These are phyloP conservation scores for Phyllopteryx taeniolatus DNA, from an alignment of 2,113 vertebrate species.

Conservation along the genomic window DNA sequence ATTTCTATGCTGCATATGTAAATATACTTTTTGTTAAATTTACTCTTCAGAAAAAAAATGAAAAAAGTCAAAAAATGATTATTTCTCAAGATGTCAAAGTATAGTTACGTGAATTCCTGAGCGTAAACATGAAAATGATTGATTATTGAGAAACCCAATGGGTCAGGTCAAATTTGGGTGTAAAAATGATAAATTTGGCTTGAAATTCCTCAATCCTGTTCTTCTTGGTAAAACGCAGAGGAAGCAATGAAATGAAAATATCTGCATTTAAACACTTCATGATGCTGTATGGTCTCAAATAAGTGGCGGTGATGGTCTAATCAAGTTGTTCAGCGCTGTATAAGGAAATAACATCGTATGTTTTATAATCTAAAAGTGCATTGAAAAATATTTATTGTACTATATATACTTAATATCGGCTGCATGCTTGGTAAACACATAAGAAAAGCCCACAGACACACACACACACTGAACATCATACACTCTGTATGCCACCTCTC, in stretches of 20 bases:
- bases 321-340: too few species aligned
- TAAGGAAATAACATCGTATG: too few species aligned
- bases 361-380: neutral
- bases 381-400: neutral
- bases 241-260: neutral
- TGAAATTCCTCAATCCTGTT: neutral
- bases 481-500: conserved; percentile 1
- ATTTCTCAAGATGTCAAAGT: too few species aligned
- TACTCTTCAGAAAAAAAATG: too few species aligned
- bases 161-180: neutral
- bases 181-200: neutral
- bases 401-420: neutral
- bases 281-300: neutral
- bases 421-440: neutral
- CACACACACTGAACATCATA: conserved; percentile 34
- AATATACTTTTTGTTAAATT: too few species aligned
- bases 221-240: too few species aligned
- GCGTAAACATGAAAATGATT: too few species aligned
- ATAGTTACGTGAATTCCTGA: too few species aligned
- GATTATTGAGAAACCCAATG: too few species aligned
- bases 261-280: neutral
- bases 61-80: too few species aligned
- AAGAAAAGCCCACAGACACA: neutral
- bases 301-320: neutral
- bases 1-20: too few species aligned